Evolutionary conservation across 2,888 invertebrate species (phyloP), one percentile per base, ranked within the genome.

Genomic region (Diarsia brunnea): DNA sequence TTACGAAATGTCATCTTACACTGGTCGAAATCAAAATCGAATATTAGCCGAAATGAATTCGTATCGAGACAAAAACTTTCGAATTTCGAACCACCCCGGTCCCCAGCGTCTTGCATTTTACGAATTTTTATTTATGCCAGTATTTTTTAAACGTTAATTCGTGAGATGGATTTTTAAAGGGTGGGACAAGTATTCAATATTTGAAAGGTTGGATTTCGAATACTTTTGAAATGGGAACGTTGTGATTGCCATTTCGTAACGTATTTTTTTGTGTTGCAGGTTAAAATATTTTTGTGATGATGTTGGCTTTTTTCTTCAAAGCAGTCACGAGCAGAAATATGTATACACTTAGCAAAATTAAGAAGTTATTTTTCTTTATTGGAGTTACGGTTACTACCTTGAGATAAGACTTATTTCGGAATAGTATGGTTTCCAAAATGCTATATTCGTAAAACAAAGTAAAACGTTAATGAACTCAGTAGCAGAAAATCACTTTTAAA

Each of bases 81-180:
- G 75, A 90, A 90, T 88, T 91, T 90, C 80, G 84, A 89, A 86
- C 75, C 82, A 84, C 87, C 85, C 89, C 80, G 81, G 89, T 92
- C 93, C 93, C 89, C 73, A 84, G 93, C 88, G 91, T 87, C 89
- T 86, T 79, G 88, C 87, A 88, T 94, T 93, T 94, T 91, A 90
- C 89, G 92, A 90, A 88, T 92, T 91, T 90, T 90, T 90, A 90
- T 94, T 93, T 91, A 90, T 92, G 91, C 91, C 89, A 92, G 88
- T 90, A 93, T 94, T 93, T 93, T 91, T 84, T 91, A 84, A 92
- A 93, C 90, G 92, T 91, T 94, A 95, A 95, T 95, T 93, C 92
- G 81, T 90, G 90, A 93, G 92, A 95, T 95, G 95, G 93, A 93
- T 95, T 95, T 95, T 93, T 88, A 89, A 78, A 80, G 86, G 88